These are phyloP conservation scores for Apodemus speciosus DNA, from an alignment of 2,113 vertebrate genomes.

Conservation along the genomic window DNA sequence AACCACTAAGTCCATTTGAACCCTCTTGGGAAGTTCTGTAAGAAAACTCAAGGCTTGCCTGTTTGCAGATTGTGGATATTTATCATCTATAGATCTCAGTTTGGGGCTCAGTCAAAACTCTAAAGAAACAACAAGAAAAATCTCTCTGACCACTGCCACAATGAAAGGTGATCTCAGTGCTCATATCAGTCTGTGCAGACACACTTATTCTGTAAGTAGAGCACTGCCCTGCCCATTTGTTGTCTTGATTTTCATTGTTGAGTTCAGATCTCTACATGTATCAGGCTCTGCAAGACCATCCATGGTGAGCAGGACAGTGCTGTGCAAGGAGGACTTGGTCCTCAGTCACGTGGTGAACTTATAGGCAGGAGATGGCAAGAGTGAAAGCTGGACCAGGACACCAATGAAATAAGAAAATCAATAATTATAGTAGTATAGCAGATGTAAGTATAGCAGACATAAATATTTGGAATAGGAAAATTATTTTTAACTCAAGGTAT, in stretches of 20 bases:
- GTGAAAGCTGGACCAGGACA: neutral
- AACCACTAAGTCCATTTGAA: neutral
- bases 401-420: neutral
- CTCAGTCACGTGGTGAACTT: neutral
- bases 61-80: neutral
- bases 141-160: neutral
- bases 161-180: neutral
- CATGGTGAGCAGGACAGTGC: neutral
- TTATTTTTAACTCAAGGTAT: slow-evolving; percentile 28
- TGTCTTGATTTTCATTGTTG: neutral
- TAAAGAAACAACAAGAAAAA: neutral
- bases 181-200: neutral
- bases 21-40: neutral
- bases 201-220: neutral
- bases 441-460: neutral
- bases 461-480: slow-evolving; percentile 24
- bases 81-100: neutral
- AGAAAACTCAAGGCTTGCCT: neutral
- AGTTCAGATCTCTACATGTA: neutral
- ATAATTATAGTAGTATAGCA: neutral
- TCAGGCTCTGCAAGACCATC: neutral
- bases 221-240: neutral
- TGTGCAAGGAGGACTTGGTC: neutral
- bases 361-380: neutral
- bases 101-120: neutral